phyloP scores from a whole-genome alignment of 2,888 invertebrate species.

The Mimachlamys varia region DNA sequence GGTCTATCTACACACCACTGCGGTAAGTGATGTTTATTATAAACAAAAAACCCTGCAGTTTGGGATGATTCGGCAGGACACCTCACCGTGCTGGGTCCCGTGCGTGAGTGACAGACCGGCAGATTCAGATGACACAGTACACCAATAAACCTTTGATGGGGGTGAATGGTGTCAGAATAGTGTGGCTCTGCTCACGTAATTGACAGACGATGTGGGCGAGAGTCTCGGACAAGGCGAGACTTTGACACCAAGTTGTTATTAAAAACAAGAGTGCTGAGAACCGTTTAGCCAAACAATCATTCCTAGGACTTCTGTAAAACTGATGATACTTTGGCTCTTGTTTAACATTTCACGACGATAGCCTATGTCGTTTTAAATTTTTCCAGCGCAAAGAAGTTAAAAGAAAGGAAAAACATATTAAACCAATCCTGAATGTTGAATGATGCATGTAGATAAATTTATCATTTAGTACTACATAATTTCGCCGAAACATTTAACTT shows the following conservation, averaged over 20 bases:
- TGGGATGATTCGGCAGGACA: background rate
- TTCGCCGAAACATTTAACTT: no score
- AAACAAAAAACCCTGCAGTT: background rate
- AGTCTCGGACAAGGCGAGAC: background rate
- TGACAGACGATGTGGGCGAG: conserved; percentile 15
- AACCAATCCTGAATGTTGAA: no score
- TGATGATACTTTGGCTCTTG: no score
- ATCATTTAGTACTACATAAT: no score
- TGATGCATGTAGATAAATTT: no score
- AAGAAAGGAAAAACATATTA: no score
- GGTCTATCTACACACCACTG: background rate
- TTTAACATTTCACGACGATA: no score
- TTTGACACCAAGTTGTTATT: background rate
- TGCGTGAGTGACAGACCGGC: background rate
- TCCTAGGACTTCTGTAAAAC: no score
- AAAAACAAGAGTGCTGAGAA: no score
- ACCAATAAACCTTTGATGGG: background rate
- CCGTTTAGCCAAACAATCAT: no score
- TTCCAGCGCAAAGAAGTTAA: no score
- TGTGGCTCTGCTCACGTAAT: background rate
- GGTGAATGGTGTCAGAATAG: background rate
- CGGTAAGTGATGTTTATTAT: background rate
- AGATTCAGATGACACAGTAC: background rate
- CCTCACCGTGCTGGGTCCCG: background rate
- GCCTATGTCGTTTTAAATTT: no score